These are phyloP conservation scores for Triplophysa dalaica DNA, from an alignment of 2,113 vertebrate species.

Conservation along the genomic window DNA sequence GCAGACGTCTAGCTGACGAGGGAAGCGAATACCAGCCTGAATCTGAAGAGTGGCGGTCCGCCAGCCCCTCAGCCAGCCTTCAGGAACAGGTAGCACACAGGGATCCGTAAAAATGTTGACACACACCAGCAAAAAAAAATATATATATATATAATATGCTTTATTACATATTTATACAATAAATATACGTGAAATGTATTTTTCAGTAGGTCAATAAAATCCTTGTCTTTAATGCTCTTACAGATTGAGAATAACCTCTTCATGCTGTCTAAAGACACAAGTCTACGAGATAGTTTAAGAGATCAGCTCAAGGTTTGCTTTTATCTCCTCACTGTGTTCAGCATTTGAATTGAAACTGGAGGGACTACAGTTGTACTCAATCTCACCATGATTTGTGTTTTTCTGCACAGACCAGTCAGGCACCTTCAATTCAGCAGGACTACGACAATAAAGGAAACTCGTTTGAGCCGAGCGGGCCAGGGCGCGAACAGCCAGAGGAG, in stretches of 20 bases:
- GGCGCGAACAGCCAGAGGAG: slow-evolving; percentile 48
- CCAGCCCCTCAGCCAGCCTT: slow-evolving; percentile 45
- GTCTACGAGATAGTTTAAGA: slow-evolving; percentile 19
- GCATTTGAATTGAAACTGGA: not conserved
- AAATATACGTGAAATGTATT: too few relatives aligned
- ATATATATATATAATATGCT: too few relatives aligned
- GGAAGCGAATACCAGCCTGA: slow-evolving; percentile 69
- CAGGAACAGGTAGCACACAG: slow-evolving; percentile 64
- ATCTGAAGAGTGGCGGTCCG: slow-evolving; percentile 51
- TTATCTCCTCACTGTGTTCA: not conserved
- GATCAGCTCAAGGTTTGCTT: slow-evolving; percentile 27
- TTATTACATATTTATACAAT: too few relatives aligned
- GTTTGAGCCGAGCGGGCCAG: slow-evolving; percentile 51
- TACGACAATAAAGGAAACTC: slow-evolving; percentile 45
- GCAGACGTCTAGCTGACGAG: slow-evolving; percentile 80
- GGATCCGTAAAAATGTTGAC: not conserved
- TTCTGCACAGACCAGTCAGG: slow-evolving; percentile 35
- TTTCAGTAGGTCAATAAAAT: not conserved
- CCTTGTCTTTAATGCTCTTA: not conserved
- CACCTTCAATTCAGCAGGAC: slow-evolving; percentile 39
- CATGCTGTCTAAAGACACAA: slow-evolving; percentile 21
- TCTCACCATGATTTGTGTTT: not conserved
- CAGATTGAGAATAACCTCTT: slow-evolving; percentile 35
- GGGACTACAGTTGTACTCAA: not conserved
- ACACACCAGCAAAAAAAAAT: not conserved